A percentile compares a stretch with the other conserved stretches of the same genome.
These are phyloP conservation scores for Dynastes hyllus DNA, from an alignment of 2,888 invertebrate species.

Conservation along the genomic window DNA sequence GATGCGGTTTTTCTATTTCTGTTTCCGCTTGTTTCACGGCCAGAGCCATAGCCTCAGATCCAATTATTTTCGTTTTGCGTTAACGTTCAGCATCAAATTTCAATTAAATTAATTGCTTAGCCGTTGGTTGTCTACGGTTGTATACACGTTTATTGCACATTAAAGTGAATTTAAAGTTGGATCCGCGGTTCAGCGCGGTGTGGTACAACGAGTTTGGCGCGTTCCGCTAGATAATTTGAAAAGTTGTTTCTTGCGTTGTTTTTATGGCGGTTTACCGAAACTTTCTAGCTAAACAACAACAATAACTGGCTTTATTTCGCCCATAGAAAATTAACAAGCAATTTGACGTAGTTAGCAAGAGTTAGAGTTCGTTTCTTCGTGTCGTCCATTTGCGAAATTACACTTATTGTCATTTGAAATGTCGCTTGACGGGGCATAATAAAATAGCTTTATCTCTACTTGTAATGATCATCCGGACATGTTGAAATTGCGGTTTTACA, in stretches of 20 bases:
- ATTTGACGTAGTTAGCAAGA: not conserved
- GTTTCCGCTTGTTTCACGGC: not conserved
- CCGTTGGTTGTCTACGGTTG: conserved; percentile 11
- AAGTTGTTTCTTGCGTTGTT: conserved; percentile 34
- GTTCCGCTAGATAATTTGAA: conserved; percentile 32
- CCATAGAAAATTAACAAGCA: conserved; percentile 22
- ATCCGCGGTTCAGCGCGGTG: not conserved
- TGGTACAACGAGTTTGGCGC: not conserved
- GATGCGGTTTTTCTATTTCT: conserved; percentile 10
- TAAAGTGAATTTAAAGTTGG: conserved; percentile 24
- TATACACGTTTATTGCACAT: conserved; percentile 3
- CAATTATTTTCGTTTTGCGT: conserved; percentile 31
- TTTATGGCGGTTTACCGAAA: conserved; percentile 36
- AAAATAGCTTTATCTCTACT: not conserved
- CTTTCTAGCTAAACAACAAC: conserved; percentile 26
- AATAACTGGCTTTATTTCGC: conserved; percentile 16
- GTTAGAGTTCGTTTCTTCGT: not conserved
- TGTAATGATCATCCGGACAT: not conserved
- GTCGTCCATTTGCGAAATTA: not conserved
- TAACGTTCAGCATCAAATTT: conserved; percentile 31
- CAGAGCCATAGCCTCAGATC: conserved; percentile 3
- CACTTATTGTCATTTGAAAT: not conserved
- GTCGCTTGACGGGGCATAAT: not conserved
- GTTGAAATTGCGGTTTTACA: not conserved
- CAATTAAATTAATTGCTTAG: conserved; percentile 37